Conservation (phyloP, 2,113 vertebrate species). For the Gyps fulvus region DNA sequence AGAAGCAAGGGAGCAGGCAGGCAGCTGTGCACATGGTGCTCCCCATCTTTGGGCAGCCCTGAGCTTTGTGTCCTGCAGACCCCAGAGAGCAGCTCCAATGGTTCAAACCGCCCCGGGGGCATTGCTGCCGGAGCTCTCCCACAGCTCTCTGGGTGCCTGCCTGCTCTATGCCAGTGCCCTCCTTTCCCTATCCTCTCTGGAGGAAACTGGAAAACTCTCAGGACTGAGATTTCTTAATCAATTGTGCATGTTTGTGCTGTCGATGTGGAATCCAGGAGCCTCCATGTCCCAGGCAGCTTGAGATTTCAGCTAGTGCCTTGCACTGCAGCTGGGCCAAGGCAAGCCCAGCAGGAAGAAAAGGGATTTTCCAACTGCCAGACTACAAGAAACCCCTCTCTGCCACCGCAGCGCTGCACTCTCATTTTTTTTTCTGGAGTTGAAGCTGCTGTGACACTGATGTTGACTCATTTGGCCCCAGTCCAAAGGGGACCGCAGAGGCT, state of each 20-base stretch:
- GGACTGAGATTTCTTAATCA: neutral
- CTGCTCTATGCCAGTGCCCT: neutral
- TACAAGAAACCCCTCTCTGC: neutral
- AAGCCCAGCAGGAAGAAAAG: neutral
- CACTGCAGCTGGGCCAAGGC: fast-evolving
- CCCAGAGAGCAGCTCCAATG: neutral
- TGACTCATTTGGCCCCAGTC: neutral
- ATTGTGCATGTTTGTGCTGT: neutral
- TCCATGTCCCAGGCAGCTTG: neutral
- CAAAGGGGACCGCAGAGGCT: neutral
- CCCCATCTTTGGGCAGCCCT: neutral
- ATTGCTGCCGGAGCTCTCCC: neutral
- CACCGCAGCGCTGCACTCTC: neutral
- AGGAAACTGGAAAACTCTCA: neutral
- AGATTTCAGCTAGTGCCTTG: neutral
- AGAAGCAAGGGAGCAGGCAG: neutral
- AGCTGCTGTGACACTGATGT: neutral
- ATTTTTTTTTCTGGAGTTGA: neutral
- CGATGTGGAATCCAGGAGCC: neutral
- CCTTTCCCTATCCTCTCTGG: neutral
- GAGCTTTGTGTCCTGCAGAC: neutral
- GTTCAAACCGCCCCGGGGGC: neutral
- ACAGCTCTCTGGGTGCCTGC: fast-evolving
- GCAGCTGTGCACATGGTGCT: neutral
- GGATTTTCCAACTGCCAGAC: neutral